Conservation (phyloP, 2,797 vertebrate genomes). For the Trematomus bernacchii region DNA sequence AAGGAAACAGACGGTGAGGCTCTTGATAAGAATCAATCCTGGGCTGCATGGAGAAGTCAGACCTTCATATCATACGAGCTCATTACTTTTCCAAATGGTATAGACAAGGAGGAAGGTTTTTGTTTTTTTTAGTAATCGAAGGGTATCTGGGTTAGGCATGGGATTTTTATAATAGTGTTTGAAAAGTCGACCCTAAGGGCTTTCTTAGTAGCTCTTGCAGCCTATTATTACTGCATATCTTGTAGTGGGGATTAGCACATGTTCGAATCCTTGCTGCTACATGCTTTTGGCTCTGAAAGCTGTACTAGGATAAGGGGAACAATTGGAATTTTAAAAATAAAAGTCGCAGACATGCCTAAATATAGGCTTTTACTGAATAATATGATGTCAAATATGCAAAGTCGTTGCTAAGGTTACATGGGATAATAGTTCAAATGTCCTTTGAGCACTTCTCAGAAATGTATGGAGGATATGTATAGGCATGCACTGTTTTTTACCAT, state of each 20-base stretch:
- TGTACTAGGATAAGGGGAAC: constrained; percentile 16
- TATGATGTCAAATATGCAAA: not conserved
- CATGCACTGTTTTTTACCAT: not conserved
- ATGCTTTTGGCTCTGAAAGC: constrained; percentile 22
- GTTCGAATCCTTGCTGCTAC: constrained; percentile 22
- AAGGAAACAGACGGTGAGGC: not conserved
- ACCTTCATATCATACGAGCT: constrained; percentile 27
- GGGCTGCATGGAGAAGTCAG: constrained; percentile 5
- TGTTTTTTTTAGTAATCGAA: constrained; percentile 13
- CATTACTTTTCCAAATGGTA: constrained; percentile 33
- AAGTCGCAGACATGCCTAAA: not conserved
- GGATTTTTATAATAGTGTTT: constrained; percentile 40
- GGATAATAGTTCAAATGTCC: not conserved
- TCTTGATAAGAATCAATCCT: constrained; percentile 32
- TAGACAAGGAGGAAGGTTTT: not conserved
- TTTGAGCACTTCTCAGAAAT: not conserved
- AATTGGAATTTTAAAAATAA: constrained; percentile 22
- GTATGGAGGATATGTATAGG: not conserved
- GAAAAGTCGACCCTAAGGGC: constrained; percentile 34
- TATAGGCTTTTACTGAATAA: not conserved
- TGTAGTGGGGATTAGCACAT: constrained; percentile 31
- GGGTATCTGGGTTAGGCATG: constrained; percentile 22
- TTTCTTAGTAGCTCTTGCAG: constrained; percentile 37
- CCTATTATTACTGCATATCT: constrained; percentile 41
- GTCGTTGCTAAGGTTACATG: not conserved